A percentile compares a stretch with the other conserved stretches of the same genome.
Conservation (phyloP, 2,888 invertebrate genomes). For the Gibbula magus region DNA sequence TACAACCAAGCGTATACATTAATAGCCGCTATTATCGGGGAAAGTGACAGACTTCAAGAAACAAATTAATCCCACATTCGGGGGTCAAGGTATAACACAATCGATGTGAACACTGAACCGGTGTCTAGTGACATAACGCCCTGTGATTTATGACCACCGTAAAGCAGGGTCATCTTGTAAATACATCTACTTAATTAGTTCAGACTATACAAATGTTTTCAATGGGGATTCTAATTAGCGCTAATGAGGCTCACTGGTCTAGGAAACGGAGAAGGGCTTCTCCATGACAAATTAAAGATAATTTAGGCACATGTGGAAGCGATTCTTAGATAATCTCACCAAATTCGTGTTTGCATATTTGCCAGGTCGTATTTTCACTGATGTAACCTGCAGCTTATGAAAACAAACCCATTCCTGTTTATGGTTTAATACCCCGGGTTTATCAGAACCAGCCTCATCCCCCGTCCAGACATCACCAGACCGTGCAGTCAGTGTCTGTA, state of each 20-base stretch:
- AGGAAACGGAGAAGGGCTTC: background rate
- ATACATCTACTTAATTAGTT: conserved; percentile 1
- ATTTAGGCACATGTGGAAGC: background rate
- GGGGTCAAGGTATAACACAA: background rate
- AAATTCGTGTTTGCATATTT: conserved; percentile 2
- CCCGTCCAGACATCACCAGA: background rate
- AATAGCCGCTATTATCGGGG: too few relatives aligned
- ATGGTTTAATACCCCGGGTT: background rate
- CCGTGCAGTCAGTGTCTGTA: background rate
- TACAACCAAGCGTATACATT: too few relatives aligned
- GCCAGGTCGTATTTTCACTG: background rate
- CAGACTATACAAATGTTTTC: conserved; percentile 3
- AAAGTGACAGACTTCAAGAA: too few relatives aligned
- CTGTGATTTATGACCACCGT: background rate
- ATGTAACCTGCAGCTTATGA: background rate
- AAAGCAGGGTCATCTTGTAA: background rate
- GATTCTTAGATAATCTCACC: background rate
- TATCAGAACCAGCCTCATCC: background rate
- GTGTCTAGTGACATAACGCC: background rate
- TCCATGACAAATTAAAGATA: background rate
- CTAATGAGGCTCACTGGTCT: background rate
- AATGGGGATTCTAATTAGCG: background rate
- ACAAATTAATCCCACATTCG: background rate
- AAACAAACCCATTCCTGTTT: background rate
- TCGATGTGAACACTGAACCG: background rate